These are phyloP conservation scores for Trogon surrucura DNA, from an alignment of 2,113 vertebrate genomes.

Conservation along the genomic window DNA sequence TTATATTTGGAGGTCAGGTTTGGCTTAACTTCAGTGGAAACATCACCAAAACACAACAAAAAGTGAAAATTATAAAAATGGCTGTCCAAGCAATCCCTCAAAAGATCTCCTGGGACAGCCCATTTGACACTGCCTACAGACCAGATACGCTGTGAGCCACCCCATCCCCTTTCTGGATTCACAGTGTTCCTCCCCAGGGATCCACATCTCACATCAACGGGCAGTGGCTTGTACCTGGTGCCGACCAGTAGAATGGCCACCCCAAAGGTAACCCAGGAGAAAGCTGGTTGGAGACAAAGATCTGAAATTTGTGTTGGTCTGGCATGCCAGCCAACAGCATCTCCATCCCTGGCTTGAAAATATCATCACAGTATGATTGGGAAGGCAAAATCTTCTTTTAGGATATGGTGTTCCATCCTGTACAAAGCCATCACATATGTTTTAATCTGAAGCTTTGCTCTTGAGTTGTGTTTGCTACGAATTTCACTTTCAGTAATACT, in stretches of 20 bases:
- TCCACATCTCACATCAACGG: neutral
- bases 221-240: neutral
- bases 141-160: neutral
- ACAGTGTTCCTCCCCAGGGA: neutral
- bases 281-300: neutral
- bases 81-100: neutral
- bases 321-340: accelerated
- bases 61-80: neutral
- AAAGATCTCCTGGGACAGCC: neutral
- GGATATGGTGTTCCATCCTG: neutral
- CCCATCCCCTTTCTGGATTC: neutral
- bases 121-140: no score
- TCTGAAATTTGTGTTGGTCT: neutral
- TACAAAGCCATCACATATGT: neutral
- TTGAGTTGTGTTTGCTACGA: neutral
- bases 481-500: slow-evolving; percentile 15
- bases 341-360: neutral
- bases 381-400: slow-evolving; percentile 32
- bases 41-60: neutral
- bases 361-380: neutral
- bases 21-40: neutral
- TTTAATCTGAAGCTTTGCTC: slow-evolving; percentile 28
- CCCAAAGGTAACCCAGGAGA: neutral
- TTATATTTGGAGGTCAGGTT: neutral
- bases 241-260: neutral